Percentiles rank a stretch among this genome's conserved stretches.
phyloP scores from a whole-genome alignment of 2,888 invertebrate species.

The Piscicola geometra region DNA sequence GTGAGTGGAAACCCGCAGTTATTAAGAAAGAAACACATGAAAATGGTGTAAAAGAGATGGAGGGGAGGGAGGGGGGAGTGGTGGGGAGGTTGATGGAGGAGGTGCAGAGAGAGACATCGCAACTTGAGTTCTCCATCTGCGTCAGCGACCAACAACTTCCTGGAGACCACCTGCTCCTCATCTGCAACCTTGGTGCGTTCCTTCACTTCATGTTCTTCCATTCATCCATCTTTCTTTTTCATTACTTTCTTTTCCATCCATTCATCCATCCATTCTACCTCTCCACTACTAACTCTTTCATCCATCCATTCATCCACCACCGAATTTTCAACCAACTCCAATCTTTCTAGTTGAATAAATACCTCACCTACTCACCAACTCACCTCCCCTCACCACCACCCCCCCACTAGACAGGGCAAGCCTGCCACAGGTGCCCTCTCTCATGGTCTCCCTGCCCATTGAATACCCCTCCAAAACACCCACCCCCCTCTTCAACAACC shows the following conservation, averaged over 20 bases:
- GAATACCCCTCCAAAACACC: constrained; percentile 10
- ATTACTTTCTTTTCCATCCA: too few species aligned
- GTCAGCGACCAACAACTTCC: neutral
- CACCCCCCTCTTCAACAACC: constrained; percentile 6
- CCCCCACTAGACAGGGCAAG: neutral
- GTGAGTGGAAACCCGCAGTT: too few species aligned
- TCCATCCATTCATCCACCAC: too few species aligned
- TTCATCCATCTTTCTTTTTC: too few species aligned
- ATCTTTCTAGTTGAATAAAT: too few species aligned
- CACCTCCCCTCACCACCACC: too few species aligned
- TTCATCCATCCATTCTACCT: too few species aligned
- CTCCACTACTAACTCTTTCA: too few species aligned
- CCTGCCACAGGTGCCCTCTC: neutral
- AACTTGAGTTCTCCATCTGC: neutral
- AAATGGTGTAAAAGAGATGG: neutral
- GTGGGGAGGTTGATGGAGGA: neutral
- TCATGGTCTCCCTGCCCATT: neutral
- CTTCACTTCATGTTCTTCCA: neutral
- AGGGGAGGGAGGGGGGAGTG: neutral
- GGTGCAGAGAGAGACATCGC: neutral
- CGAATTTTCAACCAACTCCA: too few species aligned
- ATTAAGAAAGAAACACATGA: too few species aligned
- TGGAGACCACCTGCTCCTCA: neutral
- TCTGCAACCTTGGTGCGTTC: neutral
- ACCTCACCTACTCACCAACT: too few species aligned